Evolutionary conservation across 2,113 vertebrate species (phyloP), one percentile per base, ranked within the genome.

Genomic region (Corythornis cristatus): DNA sequence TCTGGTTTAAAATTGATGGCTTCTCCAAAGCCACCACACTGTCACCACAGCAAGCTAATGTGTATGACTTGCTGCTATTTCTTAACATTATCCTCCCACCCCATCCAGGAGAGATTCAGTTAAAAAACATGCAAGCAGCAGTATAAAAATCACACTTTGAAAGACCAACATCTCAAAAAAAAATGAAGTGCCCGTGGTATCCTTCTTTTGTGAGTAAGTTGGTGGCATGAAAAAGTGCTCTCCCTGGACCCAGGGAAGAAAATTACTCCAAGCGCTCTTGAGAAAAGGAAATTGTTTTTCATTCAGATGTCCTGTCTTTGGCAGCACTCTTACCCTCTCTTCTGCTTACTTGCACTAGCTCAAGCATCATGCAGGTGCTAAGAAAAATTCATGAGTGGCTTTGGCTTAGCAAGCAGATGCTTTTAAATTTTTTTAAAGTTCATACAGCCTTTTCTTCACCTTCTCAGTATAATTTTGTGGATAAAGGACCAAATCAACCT

Each of bases 321-420:
- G 42, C 46, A 42, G 22, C 43, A 56, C 20, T 68, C 25, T 42
- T 45, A 43, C 5, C 4, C 23, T 79, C 21, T 71, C 14, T 45
- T 74, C 45, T 83, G 72, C 31, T 90, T 56, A 93, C 67, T 57
- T 71, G 57, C n/a, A 75, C 51, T n/a, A 85, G 71, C 88, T 95
- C 48, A 82, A 53, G 66, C 25, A 67, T 54, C 56, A 76, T 11
- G 29, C 45, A 94, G 64, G 53, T 61, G 80, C 77, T 88, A 92
- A 91, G 35, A 87, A 97, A 91, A 94, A 87, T 83, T 94, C 90
- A 86, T 79, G 94, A 96, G 76, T 72, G 67, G 79, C 83, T 92
- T 95, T 72, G 67, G 79, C 83, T 92, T 95, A 94, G 91, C 56
- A 95, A 95, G 93, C 58, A 83, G 66, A 35, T 73, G 58, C 64